Evolutionary conservation across 2,888 invertebrate genomes (phyloP), one percentile per base, ranked within the genome.

Genomic region (Mechanitis messenoides): DNA sequence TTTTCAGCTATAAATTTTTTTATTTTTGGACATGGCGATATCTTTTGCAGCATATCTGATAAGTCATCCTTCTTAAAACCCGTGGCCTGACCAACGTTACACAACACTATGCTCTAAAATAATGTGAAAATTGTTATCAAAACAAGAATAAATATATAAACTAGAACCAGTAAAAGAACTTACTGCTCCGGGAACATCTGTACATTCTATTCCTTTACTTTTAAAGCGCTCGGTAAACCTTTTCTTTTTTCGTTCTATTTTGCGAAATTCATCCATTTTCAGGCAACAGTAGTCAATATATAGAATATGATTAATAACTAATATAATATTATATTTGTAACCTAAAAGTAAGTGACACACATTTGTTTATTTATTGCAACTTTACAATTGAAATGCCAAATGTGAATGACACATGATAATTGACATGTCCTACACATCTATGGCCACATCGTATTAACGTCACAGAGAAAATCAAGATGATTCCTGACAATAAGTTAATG

Each of bases 31-130:
- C 88, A 86, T 60, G 86, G 74, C 3, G 83, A 74, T 59, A 93
- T 91, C 4, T 92, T 78, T 53, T 87, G 76, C 35, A 94, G 79
- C 3, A 97, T 75, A 50, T 89, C 77, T 4, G 92, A 75, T 9
- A 97, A 74, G 55, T 85, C 77, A 73, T 94, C 93, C 77, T 94
- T 93, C 4, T 92, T 90, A 33, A 96, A 86, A 4, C 96, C 96
- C 69, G 95, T 96, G 2, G 94, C 95, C 64, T 97, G 91, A 1
- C 98, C 98, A 35, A 94, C 95, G 85, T 98, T 98, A 72, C 96
- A 95, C n/a, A 98, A 85, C 53, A 93, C 92, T 55, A 96, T 72
- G 76, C 92, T 91, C 96, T 96, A 66, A 91, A 71, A 65, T 31
- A 54, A 59, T 57, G 33, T 54, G 47, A 57, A 53, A 50, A 42